Evolutionary conservation across 2,113 vertebrate genomes (phyloP), one percentile per base, ranked within the genome.

Genomic region (Dryoscopus gambensis): DNA sequence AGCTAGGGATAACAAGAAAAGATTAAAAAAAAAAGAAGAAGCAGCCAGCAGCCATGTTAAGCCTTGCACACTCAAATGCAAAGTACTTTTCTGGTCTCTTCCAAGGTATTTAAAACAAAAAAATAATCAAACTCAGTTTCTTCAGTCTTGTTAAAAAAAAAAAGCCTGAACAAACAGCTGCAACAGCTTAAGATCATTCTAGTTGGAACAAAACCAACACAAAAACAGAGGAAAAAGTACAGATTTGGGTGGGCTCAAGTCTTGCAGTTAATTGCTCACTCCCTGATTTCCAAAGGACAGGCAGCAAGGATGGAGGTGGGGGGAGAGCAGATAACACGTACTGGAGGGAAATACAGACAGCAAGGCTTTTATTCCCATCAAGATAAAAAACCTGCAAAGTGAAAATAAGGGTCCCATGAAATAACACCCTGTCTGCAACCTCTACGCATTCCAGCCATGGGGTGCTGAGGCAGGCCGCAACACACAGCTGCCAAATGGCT

Each of bases 381-480:
- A 47, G 65, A 31, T 55, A 93, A 83, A 42, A 90, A 81, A 67
- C 17, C 35, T 75, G 73, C 17, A 92, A 89, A 78, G 84, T 23
- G 15, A 87, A 95, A 62, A 44, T 31, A 69, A 59, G 37, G 24
- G 47, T 75, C 6, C 25, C 31, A 16, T 17, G 15, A 73, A 55
- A 52, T n/a, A 90, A 69, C 14, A 65, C 11, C 9, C 50, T 63
- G 18, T 64, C 37, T 5, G 3, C 40, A 70, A 23, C 1, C 35
- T 13, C 30, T 17, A 39, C 19, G 35, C 27, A 35, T 46, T 53
- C 19, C 70, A 84, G 71, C 22, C 44, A 15, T 1, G 0, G 31
- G 25, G 11, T 46, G 47, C 75, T 60, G 64, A 14, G 25, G 39
- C 52, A 75, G 25, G 22, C 33, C 25, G 49, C 31, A 49, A 39